These are phyloP conservation scores for Drosophila orena DNA, from an alignment of 1,140 invertebrate genomes.

Conservation along the genomic window DNA sequence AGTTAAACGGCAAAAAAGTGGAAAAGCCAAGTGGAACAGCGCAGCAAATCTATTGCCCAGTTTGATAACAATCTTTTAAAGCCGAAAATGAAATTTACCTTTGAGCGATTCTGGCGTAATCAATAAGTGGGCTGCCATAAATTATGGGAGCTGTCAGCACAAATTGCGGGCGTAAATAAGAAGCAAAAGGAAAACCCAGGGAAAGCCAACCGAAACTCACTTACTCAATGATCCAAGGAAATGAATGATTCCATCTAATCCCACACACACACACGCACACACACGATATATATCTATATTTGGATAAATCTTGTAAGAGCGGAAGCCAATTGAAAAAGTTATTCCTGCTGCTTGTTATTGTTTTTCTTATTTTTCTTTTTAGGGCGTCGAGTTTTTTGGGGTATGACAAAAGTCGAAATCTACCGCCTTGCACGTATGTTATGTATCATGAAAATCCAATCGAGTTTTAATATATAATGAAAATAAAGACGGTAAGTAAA, in stretches of 20 bases:
- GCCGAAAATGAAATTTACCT: constrained; percentile 33
- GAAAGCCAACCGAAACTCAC: constrained; percentile 23
- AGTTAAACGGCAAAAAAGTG: constrained; percentile 18
- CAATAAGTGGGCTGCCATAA: constrained; percentile 75
- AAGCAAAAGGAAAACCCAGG: constrained; percentile 6
- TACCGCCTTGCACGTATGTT: no score
- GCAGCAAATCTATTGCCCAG: constrained; percentile 11
- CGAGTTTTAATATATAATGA: no score
- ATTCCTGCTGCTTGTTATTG: constrained; percentile 49
- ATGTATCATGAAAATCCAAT: no score
- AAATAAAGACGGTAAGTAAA: no score
- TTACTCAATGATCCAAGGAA: constrained; percentile 59
- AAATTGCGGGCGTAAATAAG: constrained; percentile 61
- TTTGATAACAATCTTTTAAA: constrained; percentile 59
- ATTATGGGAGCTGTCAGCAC: constrained; percentile 73
- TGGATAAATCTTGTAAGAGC: constrained; percentile 44
- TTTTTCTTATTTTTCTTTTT: constrained; percentile 44
- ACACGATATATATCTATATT: not conserved
- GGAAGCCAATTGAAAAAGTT: constrained; percentile 77
- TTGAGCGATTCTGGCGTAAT: constrained; percentile 42
- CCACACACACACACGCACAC: constrained; percentile 20
- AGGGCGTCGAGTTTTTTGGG: not conserved
- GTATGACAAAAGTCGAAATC: not conserved
- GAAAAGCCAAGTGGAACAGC: constrained; percentile 8
- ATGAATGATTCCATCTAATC: constrained; percentile 64